A percentile compares a stretch with the other conserved stretches of the same genome.
These are phyloP conservation scores for Daubentonia madagascariensis DNA, from an alignment of 2,113 vertebrate species.

Conservation along the genomic window DNA sequence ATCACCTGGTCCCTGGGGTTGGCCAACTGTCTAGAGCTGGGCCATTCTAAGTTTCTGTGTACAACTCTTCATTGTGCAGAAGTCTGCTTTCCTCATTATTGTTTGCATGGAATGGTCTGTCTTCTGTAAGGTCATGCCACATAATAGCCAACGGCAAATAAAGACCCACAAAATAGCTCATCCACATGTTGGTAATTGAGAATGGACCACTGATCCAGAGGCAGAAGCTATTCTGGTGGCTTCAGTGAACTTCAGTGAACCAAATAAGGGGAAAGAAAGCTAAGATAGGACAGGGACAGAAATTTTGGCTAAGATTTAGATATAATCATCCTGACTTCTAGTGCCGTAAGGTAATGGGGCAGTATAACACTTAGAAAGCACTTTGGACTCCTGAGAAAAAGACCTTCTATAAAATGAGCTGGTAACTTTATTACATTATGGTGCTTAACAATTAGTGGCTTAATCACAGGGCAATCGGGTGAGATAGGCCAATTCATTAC, in stretches of 20 bases:
- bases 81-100: not conserved
- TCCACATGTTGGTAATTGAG: not conserved
- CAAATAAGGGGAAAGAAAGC: not conserved
- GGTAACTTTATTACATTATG: not conserved
- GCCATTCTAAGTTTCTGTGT: not conserved
- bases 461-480: not conserved
- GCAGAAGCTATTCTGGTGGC: not conserved
- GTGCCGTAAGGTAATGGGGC: not conserved
- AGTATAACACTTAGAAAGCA: not conserved
- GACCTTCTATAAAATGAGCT: conserved; percentile 19
- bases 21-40: not conserved
- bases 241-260: not conserved
- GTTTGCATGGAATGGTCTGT: not conserved
- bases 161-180: not conserved
- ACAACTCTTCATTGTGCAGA: not conserved
- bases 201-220: not conserved
- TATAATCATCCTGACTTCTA: not conserved
- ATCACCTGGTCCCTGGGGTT: not conserved
- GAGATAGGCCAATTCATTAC: not conserved
- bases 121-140: not conserved
- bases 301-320: not conserved
- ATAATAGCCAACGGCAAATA: not conserved
- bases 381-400: not conserved
- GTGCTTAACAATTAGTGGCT: not conserved
- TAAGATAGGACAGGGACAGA: not conserved